phyloP scores from a whole-genome alignment of 2,113 vertebrate species.

The Chaenocephalus aceratus region DNA sequence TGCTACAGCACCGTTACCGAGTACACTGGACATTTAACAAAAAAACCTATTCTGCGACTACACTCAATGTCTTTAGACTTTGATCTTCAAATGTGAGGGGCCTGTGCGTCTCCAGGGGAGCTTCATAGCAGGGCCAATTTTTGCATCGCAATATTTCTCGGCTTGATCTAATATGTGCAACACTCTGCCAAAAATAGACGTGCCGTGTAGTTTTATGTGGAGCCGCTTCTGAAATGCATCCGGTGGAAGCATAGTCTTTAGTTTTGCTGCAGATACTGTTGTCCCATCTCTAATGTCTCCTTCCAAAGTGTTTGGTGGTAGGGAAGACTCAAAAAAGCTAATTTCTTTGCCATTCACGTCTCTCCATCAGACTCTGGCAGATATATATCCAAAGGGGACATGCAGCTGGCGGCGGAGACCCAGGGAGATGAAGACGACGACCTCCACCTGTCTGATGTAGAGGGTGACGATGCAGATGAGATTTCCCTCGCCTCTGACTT shows the following conservation, averaged over 20 bases:
- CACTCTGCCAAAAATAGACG: too few species aligned
- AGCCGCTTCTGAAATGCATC: too few species aligned
- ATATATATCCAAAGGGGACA: conserved; percentile 89
- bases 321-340: background rate
- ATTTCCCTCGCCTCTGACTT: conserved; percentile 92
- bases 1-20: background rate
- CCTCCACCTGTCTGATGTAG: conserved; percentile 87
- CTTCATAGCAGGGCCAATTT: too few species aligned
- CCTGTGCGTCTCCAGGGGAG: too few species aligned
- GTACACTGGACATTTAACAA: background rate
- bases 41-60: background rate
- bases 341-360: background rate
- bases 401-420: conserved; percentile 88
- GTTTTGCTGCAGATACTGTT: background rate
- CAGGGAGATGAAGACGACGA: conserved; percentile 82
- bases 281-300: background rate
- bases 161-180: too few species aligned
- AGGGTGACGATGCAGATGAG: conserved; percentile 75
- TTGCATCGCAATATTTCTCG: too few species aligned
- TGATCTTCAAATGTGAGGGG: too few species aligned
- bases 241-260: background rate
- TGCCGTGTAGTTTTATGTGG: too few species aligned
- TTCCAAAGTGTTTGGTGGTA: background rate
- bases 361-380: conserved; percentile 83
- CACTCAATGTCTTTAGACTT: background rate